Percentiles rank a stretch among this genome's conserved stretches.
Conservation (phyloP, 2,888 invertebrate genomes). For the Incurvaria masculella region DNA sequence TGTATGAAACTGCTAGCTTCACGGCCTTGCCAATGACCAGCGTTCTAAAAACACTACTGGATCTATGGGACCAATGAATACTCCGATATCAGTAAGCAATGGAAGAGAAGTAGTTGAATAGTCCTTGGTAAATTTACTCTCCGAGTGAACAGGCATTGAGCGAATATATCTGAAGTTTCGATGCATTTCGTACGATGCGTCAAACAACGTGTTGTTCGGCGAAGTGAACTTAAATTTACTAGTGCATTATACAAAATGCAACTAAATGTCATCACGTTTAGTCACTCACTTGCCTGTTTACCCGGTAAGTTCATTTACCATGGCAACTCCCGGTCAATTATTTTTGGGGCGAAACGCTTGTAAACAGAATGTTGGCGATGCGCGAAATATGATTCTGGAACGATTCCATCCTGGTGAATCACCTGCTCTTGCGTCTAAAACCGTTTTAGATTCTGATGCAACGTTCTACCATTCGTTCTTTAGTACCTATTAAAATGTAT, state of each 20-base stretch:
- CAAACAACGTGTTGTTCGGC: no score
- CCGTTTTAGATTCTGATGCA: constrained; percentile 46
- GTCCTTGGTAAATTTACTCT: no score
- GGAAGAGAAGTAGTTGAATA: no score
- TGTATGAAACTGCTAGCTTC: no score
- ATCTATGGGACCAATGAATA: no score
- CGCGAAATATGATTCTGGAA: constrained; percentile 32
- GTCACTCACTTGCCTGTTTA: no score
- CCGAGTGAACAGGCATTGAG: background rate
- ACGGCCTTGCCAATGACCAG: no score
- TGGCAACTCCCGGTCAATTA: background rate
- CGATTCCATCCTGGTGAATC: constrained; percentile 40
- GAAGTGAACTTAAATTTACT: background rate
- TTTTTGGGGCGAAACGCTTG: constrained; percentile 8
- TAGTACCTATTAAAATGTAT: no score
- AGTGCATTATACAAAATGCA: background rate
- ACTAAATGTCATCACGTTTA: background rate
- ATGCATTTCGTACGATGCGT: background rate
- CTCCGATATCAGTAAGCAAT: no score
- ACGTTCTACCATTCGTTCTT: no score
- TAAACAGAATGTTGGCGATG: constrained; percentile 8
- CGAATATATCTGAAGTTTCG: background rate
- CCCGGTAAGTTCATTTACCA: no score
- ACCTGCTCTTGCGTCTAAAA: constrained; percentile 24
- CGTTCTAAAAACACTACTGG: no score